Evolutionary conservation across 1,140 invertebrate genomes (phyloP), one percentile per base, ranked within the genome.

Genomic region (Procambarus virginalis): DNA sequence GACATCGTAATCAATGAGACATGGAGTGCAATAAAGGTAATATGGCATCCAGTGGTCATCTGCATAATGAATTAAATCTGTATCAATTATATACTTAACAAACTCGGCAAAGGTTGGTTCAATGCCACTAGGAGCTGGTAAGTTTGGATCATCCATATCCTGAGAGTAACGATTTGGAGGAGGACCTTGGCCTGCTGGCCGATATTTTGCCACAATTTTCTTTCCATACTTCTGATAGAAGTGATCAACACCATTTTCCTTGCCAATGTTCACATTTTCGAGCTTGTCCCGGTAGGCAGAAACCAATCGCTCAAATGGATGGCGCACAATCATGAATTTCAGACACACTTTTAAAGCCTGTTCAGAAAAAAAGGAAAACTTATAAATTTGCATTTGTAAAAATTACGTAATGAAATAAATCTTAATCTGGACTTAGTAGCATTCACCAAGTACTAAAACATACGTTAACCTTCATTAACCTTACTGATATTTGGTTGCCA

Each of bases 1-100:
- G 75, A 98, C 95, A 93, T 98, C 96, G 92, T 95, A 97, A 81
- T 96, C 95, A 0, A 97, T 94, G 8, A 95, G 94, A 93, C 97
- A 97, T 0, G 97, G 96, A 14, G 96, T 96, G 91, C 97, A 97
- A 91, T 96, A 96, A 89, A 95, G 94, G 92, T 96, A 95, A 88
- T 96, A 96, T 0, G 96, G 96, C 34, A 96, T 95, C 96, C 96
- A 97, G 93, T 97, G 97, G 92, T 96, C 96, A 91, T 96, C 94
- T 34, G 92, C 80, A 55, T 93, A 92, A 3, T 87, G 73, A 14
- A 92, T 80, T 14, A 94, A 93, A 70, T 93, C 92, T 34, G 92
- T 92, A 58, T 93, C 88, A 10, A 93, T 92, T 6, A 94, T 73
- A 84, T 95, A 95, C 6, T 93, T 91, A 92, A 94, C 96, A 94